Conservation (phyloP, 2,888 invertebrate genomes). For the Cephonodes hylas region DNA sequence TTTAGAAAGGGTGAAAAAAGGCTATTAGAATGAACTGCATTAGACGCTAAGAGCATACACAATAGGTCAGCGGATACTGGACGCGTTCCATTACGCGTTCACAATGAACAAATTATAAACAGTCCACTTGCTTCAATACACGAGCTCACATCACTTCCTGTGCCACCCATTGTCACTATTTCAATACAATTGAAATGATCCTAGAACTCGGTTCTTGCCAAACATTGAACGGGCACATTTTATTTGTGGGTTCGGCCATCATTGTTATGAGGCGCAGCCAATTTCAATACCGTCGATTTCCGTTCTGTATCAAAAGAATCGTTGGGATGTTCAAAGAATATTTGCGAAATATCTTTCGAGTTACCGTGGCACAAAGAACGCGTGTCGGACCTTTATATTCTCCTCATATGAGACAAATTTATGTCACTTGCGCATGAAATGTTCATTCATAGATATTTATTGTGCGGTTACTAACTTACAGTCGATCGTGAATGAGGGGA, state of each 20-base stretch:
- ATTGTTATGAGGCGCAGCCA: constrained; percentile 62
- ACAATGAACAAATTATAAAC: constrained; percentile 81
- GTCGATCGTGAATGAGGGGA: constrained; percentile 42
- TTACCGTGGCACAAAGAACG: constrained; percentile 41
- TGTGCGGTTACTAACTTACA: constrained; percentile 47
- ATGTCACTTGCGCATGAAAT: constrained; percentile 46
- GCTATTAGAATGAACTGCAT: constrained; percentile 67
- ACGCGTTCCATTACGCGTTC: constrained; percentile 64
- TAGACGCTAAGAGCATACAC: constrained; percentile 50
- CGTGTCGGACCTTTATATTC: constrained; percentile 24
- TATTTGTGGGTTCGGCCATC: constrained; percentile 67
- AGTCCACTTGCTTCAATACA: constrained; percentile 77
- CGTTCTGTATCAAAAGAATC: constrained; percentile 64
- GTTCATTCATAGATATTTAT: constrained; percentile 34
- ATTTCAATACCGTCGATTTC: constrained; percentile 71
- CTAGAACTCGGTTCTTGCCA: constrained; percentile 64
- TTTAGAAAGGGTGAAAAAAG: constrained; percentile 40
- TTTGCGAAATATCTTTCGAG: constrained; percentile 54
- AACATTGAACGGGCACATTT: constrained; percentile 62
- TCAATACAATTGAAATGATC: constrained; percentile 79
- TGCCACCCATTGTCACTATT: constrained; percentile 69
- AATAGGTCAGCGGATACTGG: constrained; percentile 53
- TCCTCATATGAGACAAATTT: constrained; percentile 59
- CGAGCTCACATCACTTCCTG: constrained; percentile 76
- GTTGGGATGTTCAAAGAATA: constrained; percentile 53